phyloP scores from a whole-genome alignment of 2,888 invertebrate species.

The Coenonympha arcania region DNA sequence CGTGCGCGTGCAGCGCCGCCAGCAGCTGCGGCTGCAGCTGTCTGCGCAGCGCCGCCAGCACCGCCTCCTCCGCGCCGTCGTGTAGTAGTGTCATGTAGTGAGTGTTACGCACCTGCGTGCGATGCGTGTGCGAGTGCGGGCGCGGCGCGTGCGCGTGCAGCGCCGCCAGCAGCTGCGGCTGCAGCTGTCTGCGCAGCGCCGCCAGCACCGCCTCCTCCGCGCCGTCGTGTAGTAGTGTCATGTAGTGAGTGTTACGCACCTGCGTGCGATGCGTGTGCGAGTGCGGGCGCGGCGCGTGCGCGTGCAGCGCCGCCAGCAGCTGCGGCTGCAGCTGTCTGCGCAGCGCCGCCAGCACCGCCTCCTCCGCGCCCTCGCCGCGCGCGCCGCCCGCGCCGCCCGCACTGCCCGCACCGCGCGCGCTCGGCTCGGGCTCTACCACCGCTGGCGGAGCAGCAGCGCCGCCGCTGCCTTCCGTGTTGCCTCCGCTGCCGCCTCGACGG shows the following conservation, averaged over 20 bases:
- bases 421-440: conserved; percentile 29
- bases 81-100: too few species aligned
- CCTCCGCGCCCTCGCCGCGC: too few species aligned
- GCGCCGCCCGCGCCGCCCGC: conserved; percentile 79
- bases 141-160: too few species aligned
- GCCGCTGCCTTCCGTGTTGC: conserved; percentile 30
- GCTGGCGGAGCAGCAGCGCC: conserved; percentile 24
- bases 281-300: conserved; percentile 71
- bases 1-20: too few species aligned
- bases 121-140: conserved; percentile 57
- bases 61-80: too few species aligned
- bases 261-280: conserved; percentile 45
- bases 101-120: conserved; percentile 30
- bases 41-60: too few species aligned
- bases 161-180: too few species aligned
- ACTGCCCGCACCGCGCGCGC: conserved; percentile 53
- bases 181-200: conserved; percentile 76
- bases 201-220: conserved; percentile 78
- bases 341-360: conserved; percentile 77
- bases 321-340: too few species aligned
- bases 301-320: conserved; percentile 77
- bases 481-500: conserved; percentile 43
- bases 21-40: too few species aligned
- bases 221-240: too few species aligned
- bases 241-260: conserved; percentile 31